phyloP scores from a whole-genome alignment of 2,113 vertebrate genomes.

The Hyla sarda region DNA sequence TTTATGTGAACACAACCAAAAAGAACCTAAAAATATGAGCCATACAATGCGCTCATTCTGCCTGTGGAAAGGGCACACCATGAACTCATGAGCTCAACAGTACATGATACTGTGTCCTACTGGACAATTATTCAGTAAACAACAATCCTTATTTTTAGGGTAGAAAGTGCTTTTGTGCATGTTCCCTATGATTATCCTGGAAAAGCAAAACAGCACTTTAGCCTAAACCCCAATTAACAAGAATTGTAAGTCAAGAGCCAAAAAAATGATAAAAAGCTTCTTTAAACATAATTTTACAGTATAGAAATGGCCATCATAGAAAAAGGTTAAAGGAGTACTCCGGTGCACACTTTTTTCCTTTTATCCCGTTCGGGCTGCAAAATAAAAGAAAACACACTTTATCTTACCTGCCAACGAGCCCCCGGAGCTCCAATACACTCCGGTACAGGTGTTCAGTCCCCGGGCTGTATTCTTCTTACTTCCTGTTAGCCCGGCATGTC shows the following conservation, averaged over 20 bases:
- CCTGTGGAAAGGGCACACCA: not conserved
- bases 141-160: not conserved
- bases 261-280: too few relatives aligned
- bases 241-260: not conserved
- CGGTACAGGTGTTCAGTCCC: too few relatives aligned
- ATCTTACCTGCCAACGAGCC: too few relatives aligned
- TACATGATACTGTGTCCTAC: not conserved
- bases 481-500: too few relatives aligned
- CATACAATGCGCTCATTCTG: not conserved
- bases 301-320: not conserved
- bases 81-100: not conserved
- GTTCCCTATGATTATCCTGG: not conserved
- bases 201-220: not conserved
- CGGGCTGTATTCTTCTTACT: too few relatives aligned
- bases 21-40: constrained; percentile 9
- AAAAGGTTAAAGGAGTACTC: too few relatives aligned
- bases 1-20: not conserved
- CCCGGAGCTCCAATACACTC: too few relatives aligned
- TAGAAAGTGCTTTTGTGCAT: not conserved
- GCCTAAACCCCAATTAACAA: not conserved
- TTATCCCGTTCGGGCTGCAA: too few relatives aligned
- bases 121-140: not conserved
- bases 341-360: too few relatives aligned
- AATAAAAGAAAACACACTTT: too few relatives aligned
- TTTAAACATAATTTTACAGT: not conserved